Evolutionary conservation across 1,140 invertebrate genomes (phyloP).

Genomic region (Cotesia typhae): DNA sequence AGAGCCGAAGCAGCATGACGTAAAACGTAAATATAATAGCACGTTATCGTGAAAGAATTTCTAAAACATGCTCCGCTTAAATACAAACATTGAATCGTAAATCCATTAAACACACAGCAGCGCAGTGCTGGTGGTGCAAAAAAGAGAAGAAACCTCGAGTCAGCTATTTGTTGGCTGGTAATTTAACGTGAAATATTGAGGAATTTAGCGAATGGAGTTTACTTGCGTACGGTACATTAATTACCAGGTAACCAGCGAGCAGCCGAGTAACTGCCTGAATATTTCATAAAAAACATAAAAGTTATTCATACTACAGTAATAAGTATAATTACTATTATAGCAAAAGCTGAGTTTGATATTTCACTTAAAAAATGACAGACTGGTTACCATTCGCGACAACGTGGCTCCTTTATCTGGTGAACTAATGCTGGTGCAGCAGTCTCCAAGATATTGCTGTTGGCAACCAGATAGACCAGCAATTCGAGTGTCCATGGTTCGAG

Average conservation of each 20-base stretch:
- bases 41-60: no score
- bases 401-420: no score
- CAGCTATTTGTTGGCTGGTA: slow-evolving; percentile 21
- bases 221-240: slow-evolving; percentile 19
- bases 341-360: background rate
- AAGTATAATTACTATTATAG: no score
- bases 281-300: background rate
- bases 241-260: slow-evolving; percentile 10
- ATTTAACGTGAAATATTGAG: slow-evolving; percentile 34
- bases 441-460: slow-evolving; percentile 41
- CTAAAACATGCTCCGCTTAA: no score
- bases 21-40: no score
- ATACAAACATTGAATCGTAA: no score
- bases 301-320: no score
- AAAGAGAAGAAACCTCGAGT: slow-evolving; percentile 12
- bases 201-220: slow-evolving; percentile 29
- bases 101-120: no score
- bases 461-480: slow-evolving; percentile 32
- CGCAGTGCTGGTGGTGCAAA: no score
- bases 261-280: background rate
- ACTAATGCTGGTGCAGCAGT: slow-evolving; percentile 1
- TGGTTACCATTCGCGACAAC: slow-evolving; percentile 12
- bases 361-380: background rate
- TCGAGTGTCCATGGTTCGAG: slow-evolving; percentile 40
- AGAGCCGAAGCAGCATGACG: no score